A percentile compares a stretch with the other conserved stretches of the same genome.
These are phyloP conservation scores for Anniella stebbinsi DNA, from an alignment of 2,797 vertebrate species.

Conservation along the genomic window DNA sequence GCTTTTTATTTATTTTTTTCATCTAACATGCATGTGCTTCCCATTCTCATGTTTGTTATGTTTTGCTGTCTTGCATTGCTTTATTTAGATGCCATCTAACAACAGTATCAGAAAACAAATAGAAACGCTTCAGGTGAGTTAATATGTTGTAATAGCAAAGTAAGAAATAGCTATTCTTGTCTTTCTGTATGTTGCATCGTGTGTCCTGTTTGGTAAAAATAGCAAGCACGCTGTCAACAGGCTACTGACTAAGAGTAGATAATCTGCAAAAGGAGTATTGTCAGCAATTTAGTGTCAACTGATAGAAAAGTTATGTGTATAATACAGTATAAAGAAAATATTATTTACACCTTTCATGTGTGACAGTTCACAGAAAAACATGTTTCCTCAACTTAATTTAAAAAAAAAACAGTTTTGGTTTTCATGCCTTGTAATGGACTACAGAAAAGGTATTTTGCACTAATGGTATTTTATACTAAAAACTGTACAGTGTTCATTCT, in stretches of 20 bases:
- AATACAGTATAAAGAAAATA: conserved; percentile 31
- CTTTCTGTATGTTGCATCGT: conserved; percentile 65
- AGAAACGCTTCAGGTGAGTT: conserved; percentile 99
- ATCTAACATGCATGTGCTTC: conserved; percentile 96
- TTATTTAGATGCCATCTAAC: conserved; percentile 99
- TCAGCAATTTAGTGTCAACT: conserved; percentile 27
- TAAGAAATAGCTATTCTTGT: conserved; percentile 73
- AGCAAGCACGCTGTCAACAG: conserved; percentile 29
- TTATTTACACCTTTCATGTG: conserved; percentile 27
- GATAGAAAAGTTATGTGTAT: conserved; percentile 43
- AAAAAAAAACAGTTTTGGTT: conserved; percentile 49
- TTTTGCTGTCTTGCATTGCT: conserved; percentile 91
- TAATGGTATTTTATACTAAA: conserved; percentile 61
- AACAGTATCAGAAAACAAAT: conserved; percentile 99
- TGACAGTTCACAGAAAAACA: conserved; percentile 1
- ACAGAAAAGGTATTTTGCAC: conserved; percentile 52
- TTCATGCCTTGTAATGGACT: conserved; percentile 39
- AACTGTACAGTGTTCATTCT: conserved; percentile 67
- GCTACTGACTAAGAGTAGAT: conserved; percentile 27
- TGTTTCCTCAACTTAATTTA: conserved; percentile 37
- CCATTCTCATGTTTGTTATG: conserved; percentile 86
- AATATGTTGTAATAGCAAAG: conserved; percentile 69
- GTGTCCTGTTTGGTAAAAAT: conserved; percentile 59
- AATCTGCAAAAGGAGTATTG: conserved; percentile 35
- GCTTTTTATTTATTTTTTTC: conserved; percentile 80